These are phyloP conservation scores for Oligia fasciuncula DNA, from an alignment of 2,888 invertebrate species.

Conservation along the genomic window DNA sequence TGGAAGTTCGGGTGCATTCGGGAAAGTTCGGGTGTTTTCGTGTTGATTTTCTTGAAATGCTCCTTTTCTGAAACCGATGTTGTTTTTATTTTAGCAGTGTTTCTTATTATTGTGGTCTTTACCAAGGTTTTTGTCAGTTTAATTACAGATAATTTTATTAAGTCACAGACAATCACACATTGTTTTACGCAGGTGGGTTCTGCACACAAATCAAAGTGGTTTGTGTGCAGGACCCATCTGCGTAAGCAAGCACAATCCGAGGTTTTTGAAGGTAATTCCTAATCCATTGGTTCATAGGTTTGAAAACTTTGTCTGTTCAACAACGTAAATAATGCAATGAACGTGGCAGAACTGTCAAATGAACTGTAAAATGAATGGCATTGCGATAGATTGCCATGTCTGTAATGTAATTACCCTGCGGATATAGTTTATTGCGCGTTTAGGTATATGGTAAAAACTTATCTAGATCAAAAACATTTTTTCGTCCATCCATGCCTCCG, in stretches of 20 bases:
- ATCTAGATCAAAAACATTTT: background rate
- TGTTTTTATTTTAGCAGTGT: background rate
- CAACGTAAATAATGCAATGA: background rate
- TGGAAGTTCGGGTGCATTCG: constrained; percentile 30
- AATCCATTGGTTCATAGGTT: background rate
- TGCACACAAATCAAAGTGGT: background rate
- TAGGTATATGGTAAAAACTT: background rate
- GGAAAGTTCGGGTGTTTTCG: background rate
- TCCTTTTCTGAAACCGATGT: background rate
- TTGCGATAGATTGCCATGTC: background rate
- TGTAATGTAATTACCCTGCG: background rate
- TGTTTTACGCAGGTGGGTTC: background rate
- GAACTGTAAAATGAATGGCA: background rate
- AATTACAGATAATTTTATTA: background rate
- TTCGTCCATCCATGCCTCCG: background rate
- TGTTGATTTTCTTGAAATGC: background rate
- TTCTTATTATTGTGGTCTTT: background rate
- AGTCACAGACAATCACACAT: background rate
- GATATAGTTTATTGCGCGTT: background rate
- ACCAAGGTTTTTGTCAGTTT: background rate
- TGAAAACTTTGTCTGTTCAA: background rate
- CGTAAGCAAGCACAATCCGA: background rate
- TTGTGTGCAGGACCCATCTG: too few species aligned
- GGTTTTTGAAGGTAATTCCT: background rate
- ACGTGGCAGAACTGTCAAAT: background rate